Base-by-base conservation (phyloP, 2,888 invertebrate genomes). In the Drosophila cracens region DNA sequence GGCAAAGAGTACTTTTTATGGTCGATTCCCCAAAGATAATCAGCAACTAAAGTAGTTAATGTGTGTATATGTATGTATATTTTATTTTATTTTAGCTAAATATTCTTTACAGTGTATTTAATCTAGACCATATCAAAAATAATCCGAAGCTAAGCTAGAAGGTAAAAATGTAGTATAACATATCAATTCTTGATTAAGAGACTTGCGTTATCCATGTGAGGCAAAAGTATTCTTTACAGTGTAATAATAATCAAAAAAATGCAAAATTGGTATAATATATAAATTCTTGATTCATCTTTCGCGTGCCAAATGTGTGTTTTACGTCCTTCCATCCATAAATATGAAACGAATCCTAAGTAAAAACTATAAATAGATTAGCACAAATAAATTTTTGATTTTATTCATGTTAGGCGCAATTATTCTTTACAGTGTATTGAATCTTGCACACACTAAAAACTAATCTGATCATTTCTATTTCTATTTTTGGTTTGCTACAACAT, bases 401-500 rank as follows among this genome's bases (percentile, higher is more conserved):
- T 25, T 7, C 46, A 25, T 46, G 25, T 16, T 25, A 16, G 25
- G 16, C 25, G 27, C 16, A 27, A n/a, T 13, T 29, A 27, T 38
- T 56, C 5, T 18, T 29, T 38, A 16, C 53, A 56, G 56, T 25
- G 56, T 63, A 56, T 56, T 48, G 2, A 36, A 18, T 54, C 31
- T 16, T 18, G 16, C 13, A 57, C 18, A 46, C 46, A 25, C 5
- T n/a, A 1, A 25, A 33, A 13, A 4, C 25, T 43, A 43, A 40
- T 31, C 40, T 21, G 16, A 31, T 57, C 57, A 43, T 21, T 40
- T 31, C 29, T 38, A 52, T 34, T 16, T 43, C 16, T 57, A 53
- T 25, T 56, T 54, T 54, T 54, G 13, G 36, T 27, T 25, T 16
- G 25, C 36, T 13, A 21, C 11, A 38, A 53, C 11, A 54, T 36